Evolutionary conservation across 2,797 vertebrate genomes (phyloP), one percentile per base, ranked within the genome.

Genomic region (Natrix natrix): DNA sequence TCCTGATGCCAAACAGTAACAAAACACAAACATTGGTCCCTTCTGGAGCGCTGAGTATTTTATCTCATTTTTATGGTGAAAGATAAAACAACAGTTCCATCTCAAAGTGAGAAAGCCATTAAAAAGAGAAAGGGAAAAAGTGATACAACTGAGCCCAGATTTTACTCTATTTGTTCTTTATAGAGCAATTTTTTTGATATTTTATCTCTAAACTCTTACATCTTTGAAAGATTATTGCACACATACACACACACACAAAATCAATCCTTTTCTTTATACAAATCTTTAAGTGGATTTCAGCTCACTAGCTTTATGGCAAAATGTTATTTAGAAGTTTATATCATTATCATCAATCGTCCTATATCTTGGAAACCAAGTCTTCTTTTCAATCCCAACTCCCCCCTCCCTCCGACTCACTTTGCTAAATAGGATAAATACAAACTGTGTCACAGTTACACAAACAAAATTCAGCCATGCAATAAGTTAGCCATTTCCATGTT

Each of bases 121-220:
- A 48, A 90, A 90, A 95, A 95, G 91, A 24, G 11, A 83, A 48
- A 24, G 8, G 20, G 37, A 12, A 83, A 83, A 69, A 95, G 88
- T 95, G 11, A 87, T 92, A 61, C 16, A 90, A 86, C 43, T 55
- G 90, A 57, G 92, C 1, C 91, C 54, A 66, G 52, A 86, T 54
- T 56, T 89, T 94, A 87, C 94, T 56, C 61, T 89, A 91, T 78
- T 95, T 90, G 91, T 69, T 91, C 8, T 52, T 94, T 4, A 83
- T 28, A 93, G 66, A 95, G 61, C 5, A 32, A 63, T 56, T 92
- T 87, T 57, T 66, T 4, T 0, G 94, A 37, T 90, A 32, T 93
- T 93, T 56, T 92, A 90, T 52, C 90, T 92, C 61, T 92, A 93
- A 56, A 78, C 87, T 10, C n/a, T 93, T 94, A 56, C 60, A 93